These are phyloP conservation scores for Neodiprion lecontei DNA, from an alignment of 1,140 invertebrate genomes.

Conservation along the genomic window DNA sequence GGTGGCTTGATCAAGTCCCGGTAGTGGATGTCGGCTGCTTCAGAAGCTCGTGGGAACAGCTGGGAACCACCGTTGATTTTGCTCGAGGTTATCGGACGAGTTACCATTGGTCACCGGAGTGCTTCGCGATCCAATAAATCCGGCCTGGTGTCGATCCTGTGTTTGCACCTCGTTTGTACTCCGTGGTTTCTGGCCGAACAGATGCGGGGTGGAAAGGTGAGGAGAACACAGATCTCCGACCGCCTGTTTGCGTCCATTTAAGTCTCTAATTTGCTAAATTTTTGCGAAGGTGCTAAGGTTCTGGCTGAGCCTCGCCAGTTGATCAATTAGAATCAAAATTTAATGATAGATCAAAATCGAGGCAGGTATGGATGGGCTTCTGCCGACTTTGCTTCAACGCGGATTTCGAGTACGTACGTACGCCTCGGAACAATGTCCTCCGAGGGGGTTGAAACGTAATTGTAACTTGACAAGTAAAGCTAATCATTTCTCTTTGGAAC, in stretches of 20 bases:
- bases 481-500: neutral
- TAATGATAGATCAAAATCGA: neutral
- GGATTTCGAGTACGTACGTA: neutral
- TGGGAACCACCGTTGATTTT: neutral
- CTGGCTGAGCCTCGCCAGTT: neutral
- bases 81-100: neutral
- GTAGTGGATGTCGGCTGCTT: too few species aligned
- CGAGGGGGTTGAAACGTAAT: neutral
- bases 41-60: neutral
- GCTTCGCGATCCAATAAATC: too few species aligned
- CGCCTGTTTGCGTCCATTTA: neutral
- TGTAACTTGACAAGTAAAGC: neutral
- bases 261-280: neutral
- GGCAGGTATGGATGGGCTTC: neutral
- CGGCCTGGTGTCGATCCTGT: too few species aligned
- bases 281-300: neutral
- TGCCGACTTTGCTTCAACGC: neutral
- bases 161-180: too few species aligned
- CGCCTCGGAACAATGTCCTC: neutral
- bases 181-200: too few species aligned
- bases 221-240: neutral
- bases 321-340: neutral
- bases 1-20: neutral
- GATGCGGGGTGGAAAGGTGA: neutral
- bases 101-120: too few species aligned